A percentile compares a stretch with the other conserved stretches of the same genome.
Conservation (phyloP, 2,888 invertebrate genomes). For the Osedax fenrisi region DNA sequence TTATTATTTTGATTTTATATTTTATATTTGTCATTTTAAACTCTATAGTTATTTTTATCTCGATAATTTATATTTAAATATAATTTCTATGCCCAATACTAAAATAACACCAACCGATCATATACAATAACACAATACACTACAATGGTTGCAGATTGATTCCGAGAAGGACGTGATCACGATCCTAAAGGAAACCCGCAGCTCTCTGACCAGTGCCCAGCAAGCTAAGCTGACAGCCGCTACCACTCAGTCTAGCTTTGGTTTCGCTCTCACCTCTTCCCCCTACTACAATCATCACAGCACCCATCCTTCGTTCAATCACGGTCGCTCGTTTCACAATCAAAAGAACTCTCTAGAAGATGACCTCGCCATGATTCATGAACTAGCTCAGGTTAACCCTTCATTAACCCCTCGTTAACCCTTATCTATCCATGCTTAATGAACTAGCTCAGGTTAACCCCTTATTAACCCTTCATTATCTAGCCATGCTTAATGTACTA, state of each 20-base stretch:
- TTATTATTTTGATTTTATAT: too few relatives aligned
- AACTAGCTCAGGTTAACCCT: conserved; percentile 46
- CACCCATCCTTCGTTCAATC: too few relatives aligned
- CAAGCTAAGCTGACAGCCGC: conserved; percentile 30
- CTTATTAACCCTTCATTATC: too few relatives aligned
- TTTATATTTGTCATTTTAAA: too few relatives aligned
- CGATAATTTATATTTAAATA: too few relatives aligned
- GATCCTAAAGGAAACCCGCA: conserved; percentile 36
- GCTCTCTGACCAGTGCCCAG: conserved; percentile 38
- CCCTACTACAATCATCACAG: not conserved
- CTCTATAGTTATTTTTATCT: too few relatives aligned
- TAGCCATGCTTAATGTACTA: conserved; percentile 43
- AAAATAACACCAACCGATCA: too few relatives aligned
- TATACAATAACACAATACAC: too few relatives aligned
- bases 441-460: conserved; percentile 47
- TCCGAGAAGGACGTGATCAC: conserved; percentile 41
- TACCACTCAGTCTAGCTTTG: too few relatives aligned
- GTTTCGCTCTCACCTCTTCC: not conserved
- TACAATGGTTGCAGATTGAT: conserved; percentile 42
- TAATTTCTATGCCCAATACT: too few relatives aligned
- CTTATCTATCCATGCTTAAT: conserved; percentile 41
- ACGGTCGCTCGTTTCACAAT: too few relatives aligned
- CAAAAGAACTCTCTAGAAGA: conserved; percentile 38
- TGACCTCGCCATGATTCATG: conserved; percentile 42
- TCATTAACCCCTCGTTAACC: too few relatives aligned